Conservation (phyloP, 2,797 vertebrate genomes). For the Pangasius mekongensis region DNA sequence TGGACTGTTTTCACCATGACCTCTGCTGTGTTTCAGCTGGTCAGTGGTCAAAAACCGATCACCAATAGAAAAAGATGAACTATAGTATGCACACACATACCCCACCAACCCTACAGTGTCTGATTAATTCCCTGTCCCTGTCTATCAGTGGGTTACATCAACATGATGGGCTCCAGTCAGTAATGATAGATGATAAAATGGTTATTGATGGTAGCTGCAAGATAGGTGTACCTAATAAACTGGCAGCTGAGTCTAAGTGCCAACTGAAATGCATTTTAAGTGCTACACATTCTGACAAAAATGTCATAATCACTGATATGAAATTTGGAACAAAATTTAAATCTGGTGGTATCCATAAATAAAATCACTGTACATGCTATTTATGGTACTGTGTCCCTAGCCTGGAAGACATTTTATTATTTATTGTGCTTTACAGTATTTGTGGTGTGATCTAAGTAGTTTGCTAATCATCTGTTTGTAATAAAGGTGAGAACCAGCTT, state of each 20-base stretch:
- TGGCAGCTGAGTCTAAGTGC: background rate
- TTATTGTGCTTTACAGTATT: background rate
- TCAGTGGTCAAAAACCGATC: background rate
- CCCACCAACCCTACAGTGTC: background rate
- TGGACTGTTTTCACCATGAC: background rate
- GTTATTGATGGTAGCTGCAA: background rate
- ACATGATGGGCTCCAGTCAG: background rate
- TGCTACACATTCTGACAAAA: background rate
- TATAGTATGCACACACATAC: no score
- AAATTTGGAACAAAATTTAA: background rate
- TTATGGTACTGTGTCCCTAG: background rate
- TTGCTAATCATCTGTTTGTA: background rate
- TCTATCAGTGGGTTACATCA: background rate
- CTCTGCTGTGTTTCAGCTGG: background rate
- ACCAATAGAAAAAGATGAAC: background rate
- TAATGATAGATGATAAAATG: no score
- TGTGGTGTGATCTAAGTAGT: background rate
- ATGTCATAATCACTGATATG: background rate
- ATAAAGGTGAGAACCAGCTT: slow-evolving; percentile 61
- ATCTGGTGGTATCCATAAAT: background rate
- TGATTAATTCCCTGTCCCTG: background rate
- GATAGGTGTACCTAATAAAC: background rate
- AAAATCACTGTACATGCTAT: background rate
- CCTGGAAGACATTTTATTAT: background rate
- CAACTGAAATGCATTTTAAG: background rate